These are phyloP conservation scores for Agriopis aurantiaria DNA, from an alignment of 2,888 invertebrate species.

Conservation along the genomic window DNA sequence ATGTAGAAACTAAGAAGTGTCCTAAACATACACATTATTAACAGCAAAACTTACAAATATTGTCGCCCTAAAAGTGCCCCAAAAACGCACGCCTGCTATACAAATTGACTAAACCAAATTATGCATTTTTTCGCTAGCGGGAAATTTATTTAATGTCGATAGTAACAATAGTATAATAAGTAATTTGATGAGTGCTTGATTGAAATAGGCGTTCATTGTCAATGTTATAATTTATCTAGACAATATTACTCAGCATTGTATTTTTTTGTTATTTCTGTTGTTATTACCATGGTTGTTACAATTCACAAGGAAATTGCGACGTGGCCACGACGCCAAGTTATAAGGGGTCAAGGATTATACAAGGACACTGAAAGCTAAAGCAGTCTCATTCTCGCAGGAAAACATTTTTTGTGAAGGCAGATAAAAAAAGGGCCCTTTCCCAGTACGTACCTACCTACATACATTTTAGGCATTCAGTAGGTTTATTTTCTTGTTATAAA, in stretches of 20 bases:
- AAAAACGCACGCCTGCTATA: not conserved
- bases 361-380: slow-evolving; percentile 12
- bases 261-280: too few species aligned
- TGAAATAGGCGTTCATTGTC: too few species aligned
- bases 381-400: not conserved
- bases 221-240: too few species aligned
- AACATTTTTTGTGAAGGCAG: not conserved
- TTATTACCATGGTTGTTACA: not conserved
- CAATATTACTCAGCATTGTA: too few species aligned
- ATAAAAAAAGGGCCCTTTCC: too few species aligned
- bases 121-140: too few species aligned
- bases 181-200: too few species aligned
- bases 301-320: not conserved
- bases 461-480: not conserved
- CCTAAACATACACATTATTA: too few species aligned
- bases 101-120: not conserved
- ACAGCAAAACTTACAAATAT: not conserved
- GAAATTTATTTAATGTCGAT: not conserved
- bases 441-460: too few species aligned
- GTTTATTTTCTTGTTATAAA: not conserved
- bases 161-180: not conserved
- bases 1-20: too few species aligned
- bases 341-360: slow-evolving; percentile 24
- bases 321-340: slow-evolving; percentile 7
- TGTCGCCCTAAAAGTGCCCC: not conserved